Evolutionary conservation across 2,113 vertebrate species (phyloP).

Genomic region (Perca flavescens): DNA sequence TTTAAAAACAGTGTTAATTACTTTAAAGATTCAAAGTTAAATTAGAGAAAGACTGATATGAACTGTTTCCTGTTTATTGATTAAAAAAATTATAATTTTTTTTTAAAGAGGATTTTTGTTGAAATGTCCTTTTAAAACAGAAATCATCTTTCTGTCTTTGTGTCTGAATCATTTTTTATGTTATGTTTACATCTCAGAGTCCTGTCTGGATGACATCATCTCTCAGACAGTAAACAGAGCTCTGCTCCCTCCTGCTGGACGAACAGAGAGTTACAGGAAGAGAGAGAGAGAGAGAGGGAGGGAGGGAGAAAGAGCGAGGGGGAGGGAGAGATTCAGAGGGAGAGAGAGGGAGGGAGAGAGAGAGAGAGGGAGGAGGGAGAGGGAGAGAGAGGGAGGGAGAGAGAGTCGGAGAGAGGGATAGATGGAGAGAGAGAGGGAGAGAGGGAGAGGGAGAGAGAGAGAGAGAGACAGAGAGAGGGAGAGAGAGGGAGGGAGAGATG

Average conservation of each 20-base stretch:
- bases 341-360: no score
- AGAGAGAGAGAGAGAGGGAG: neutral
- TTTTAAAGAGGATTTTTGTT: no score
- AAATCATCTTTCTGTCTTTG: neutral
- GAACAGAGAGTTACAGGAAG: accelerated
- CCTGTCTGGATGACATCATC: conserved; percentile 44
- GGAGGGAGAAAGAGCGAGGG: neutral
- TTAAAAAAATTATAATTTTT: no score
- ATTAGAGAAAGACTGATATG: no score
- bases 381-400: no score
- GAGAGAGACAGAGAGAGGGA: no score
- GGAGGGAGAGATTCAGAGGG: neutral
- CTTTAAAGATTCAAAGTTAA: no score
- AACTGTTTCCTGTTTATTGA: no score
- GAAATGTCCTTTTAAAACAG: neutral
- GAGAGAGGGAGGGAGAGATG: no score
- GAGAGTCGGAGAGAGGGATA: neutral
- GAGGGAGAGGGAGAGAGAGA: no score
- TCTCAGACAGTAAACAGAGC: neutral
- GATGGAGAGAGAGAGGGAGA: neutral
- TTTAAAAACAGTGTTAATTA: neutral
- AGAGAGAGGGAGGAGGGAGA: no score
- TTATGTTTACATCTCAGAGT: neutral
- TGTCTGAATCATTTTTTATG: neutral
- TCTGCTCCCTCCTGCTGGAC: conserved; percentile 46